Conservation (phyloP, 1,140 invertebrate species). For the Scaptodrosophila lebanonensis region DNA sequence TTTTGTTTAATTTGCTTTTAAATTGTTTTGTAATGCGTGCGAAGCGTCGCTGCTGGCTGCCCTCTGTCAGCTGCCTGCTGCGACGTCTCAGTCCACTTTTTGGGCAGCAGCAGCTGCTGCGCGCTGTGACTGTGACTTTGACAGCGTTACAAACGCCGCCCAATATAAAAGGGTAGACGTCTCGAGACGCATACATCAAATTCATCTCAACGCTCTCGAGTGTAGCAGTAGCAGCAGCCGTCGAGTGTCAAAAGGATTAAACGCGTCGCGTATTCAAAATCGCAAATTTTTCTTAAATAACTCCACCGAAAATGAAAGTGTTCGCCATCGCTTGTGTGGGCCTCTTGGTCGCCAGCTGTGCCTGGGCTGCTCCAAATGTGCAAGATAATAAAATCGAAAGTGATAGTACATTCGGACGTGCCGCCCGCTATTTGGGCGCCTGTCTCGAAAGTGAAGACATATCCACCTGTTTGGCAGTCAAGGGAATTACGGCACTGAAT, state of each 20-base stretch:
- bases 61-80: not conserved
- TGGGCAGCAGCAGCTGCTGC: too few species aligned
- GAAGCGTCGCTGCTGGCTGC: too few species aligned
- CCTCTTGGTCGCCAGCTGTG: constrained; percentile 60
- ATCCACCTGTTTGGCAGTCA: constrained; percentile 80
- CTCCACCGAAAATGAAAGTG: constrained; percentile 77
- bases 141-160: constrained; percentile 40
- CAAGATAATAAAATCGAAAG: constrained; percentile 73
- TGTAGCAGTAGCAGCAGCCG: constrained; percentile 37
- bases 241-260: constrained; percentile 52
- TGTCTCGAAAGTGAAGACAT: constrained; percentile 78
- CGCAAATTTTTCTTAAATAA: not conserved
- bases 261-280: constrained; percentile 33
- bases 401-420: constrained; percentile 57
- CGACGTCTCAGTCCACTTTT: too few species aligned
- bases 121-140: constrained; percentile 35
- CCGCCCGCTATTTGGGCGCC: constrained; percentile 66
- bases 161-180: constrained; percentile 68
- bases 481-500: constrained; percentile 79
- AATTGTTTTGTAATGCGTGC: constrained; percentile 71
- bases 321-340: constrained; percentile 62
- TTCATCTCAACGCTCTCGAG: constrained; percentile 67
- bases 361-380: constrained; percentile 69
- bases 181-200: constrained; percentile 73
- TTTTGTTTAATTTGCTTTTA: constrained; percentile 66